These are phyloP conservation scores for Holothuria leucospilota DNA, from an alignment of 53 echinoderm and acorn worm species.

Conservation along the genomic window DNA sequence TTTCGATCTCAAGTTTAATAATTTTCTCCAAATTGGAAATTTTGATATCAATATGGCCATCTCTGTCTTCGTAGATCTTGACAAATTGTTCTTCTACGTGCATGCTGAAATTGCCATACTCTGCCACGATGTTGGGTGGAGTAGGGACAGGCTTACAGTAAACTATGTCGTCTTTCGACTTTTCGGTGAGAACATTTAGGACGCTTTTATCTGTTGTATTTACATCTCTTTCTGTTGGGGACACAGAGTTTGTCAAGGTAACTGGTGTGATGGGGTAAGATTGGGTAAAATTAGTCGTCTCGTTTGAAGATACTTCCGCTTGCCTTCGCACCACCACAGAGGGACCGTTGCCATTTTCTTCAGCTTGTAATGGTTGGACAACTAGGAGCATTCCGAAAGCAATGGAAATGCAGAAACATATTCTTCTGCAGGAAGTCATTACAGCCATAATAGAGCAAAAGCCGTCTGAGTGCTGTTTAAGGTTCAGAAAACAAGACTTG, in stretches of 20 bases:
- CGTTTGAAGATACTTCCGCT: too few relatives aligned
- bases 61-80: conserved; percentile 55
- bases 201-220: too few relatives aligned
- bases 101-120: conserved; percentile 32
- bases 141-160: conserved; percentile 12
- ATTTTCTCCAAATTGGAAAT: conserved; percentile 55
- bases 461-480: too few relatives aligned
- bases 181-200: background rate
- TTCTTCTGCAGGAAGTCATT: too few relatives aligned
- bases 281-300: background rate
- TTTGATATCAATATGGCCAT: conserved; percentile 57
- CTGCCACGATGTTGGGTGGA: background rate
- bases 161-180: background rate
- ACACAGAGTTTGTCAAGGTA: background rate
- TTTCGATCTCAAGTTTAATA: conserved; percentile 59
- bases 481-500: too few relatives aligned
- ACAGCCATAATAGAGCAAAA: too few relatives aligned
- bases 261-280: too few relatives aligned
- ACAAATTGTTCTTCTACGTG: conserved; percentile 30
- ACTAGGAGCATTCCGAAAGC: too few relatives aligned
- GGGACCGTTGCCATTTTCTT: too few relatives aligned
- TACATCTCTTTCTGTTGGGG: background rate
- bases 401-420: too few relatives aligned
- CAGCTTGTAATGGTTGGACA: too few relatives aligned
- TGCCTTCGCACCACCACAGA: too few relatives aligned